A percentile compares a stretch with the other conserved stretches of the same genome.
These are phyloP conservation scores for Arremon aurantiirostris DNA, from an alignment of 2,797 vertebrate genomes.

Conservation along the genomic window DNA sequence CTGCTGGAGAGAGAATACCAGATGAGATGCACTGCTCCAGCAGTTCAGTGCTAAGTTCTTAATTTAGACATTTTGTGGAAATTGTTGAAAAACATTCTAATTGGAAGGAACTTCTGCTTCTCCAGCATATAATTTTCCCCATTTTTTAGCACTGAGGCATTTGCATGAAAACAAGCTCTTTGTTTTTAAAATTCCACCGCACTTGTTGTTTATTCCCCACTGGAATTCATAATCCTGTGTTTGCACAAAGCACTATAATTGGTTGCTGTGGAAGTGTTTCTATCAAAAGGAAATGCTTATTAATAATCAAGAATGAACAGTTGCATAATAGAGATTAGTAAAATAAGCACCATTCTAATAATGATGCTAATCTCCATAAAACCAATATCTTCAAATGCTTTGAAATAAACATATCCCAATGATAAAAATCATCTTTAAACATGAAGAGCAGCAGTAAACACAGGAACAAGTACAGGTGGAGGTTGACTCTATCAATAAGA, in stretches of 20 bases:
- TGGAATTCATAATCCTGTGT: constrained; percentile 69
- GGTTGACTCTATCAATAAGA: neutral
- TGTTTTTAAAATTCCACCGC: constrained; percentile 66
- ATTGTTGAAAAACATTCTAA: constrained; percentile 62
- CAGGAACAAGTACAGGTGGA: neutral
- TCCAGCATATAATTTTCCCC: constrained; percentile 30
- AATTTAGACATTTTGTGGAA: constrained; percentile 48
- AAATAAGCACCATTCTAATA: constrained; percentile 50
- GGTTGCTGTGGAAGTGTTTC: constrained; percentile 74
- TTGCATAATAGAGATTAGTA: constrained; percentile 58
- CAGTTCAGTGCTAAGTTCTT: constrained; percentile 7
- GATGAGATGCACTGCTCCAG: constrained; percentile 10
- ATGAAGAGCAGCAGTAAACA: neutral
- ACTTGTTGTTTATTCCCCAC: constrained; percentile 69
- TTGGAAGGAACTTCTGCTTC: constrained; percentile 54
- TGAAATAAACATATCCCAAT: neutral
- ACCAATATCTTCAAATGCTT: neutral
- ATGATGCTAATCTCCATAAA: constrained; percentile 36
- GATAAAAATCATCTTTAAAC: constrained; percentile 4
- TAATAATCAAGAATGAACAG: constrained; percentile 71
- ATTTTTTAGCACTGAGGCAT: constrained; percentile 52
- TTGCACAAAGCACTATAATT: constrained; percentile 68
- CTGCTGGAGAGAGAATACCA: neutral
- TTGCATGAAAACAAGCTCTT: constrained; percentile 73
- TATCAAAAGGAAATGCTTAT: constrained; percentile 69